Evolutionary conservation across 2,797 vertebrate species (phyloP), one percentile per base, ranked within the genome.

Genomic region (Sebastolobus alascanus): DNA sequence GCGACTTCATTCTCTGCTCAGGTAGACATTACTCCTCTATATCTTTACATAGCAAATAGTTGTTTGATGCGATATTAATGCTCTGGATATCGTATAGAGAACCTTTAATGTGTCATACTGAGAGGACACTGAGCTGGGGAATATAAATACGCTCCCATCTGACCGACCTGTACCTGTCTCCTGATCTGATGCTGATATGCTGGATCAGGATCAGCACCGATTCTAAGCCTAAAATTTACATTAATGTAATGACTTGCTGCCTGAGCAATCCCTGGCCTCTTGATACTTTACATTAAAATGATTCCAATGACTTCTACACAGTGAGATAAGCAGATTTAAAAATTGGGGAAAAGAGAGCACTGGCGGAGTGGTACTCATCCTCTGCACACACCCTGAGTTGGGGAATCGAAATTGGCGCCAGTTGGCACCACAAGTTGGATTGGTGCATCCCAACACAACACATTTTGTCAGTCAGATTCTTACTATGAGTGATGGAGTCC

Each of bases 401-500:
- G 38, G 12, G 12, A 52, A 63, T 27, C 2, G 20, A n/a, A 52
- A 52, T 52, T 52, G 8, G 46, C 8, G 18, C 46, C 46, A 52
- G 18, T n/a, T 52, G 8, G 46, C 46, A 52, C 18, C 46, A 52
- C 14, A 52, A 52, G 1, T 27, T 37, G 9, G 1, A 75, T 59
- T 12, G 2, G 29, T 50, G 43, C 18, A 43, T 68, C n/a, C 18
- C 6, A 29, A 7, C 11, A 16, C 33, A 66, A 71, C n/a, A 40
- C 22, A 68, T 68, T 46, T 68, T 37, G 37, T 77, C 31, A 25
- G 31, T 74, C 59, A 69, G 33, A 33, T 50, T 77, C 43, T 40
- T 20, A 46, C 12, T n/a, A n/a, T 13, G 27, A 73, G 14, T 2
- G 3, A 75, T 40, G 3, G 20, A 61, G 27, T 7, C 54, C 27